These are phyloP conservation scores for Phymastichus coffea DNA, from an alignment of 1,140 invertebrate species.

Conservation along the genomic window DNA sequence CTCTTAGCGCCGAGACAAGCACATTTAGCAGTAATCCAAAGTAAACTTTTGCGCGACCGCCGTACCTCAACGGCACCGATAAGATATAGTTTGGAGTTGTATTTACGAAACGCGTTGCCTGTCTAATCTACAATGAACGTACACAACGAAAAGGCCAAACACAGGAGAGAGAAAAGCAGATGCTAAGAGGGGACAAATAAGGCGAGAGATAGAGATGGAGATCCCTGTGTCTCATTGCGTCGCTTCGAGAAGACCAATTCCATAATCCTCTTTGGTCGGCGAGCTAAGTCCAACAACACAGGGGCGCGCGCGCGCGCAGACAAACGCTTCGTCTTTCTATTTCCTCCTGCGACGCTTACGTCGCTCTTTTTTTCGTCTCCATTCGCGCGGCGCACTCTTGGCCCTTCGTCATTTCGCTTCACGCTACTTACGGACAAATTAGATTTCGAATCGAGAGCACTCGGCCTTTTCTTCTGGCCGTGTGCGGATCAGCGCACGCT, in stretches of 20 bases:
- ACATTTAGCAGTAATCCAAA: too few relatives aligned
- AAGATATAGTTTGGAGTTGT: too few relatives aligned
- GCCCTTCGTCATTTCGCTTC: constrained; percentile 31
- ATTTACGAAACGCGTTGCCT: too few relatives aligned
- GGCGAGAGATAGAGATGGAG: not conserved
- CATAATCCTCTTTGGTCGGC: constrained; percentile 57
- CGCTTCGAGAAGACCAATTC: constrained; percentile 31
- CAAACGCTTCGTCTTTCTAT: constrained; percentile 38
- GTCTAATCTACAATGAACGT: too few relatives aligned
- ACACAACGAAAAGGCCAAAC: too few relatives aligned
- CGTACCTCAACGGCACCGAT: too few relatives aligned
- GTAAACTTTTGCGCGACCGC: too few relatives aligned
- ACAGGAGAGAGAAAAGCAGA: constrained; percentile 35
- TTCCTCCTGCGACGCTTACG: constrained; percentile 29
- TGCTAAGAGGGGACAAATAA: constrained; percentile 18
- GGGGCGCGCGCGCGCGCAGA: not conserved
- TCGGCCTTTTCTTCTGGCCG: too few relatives aligned
- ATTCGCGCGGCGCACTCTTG: constrained; percentile 16
- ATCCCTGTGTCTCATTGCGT: not conserved
- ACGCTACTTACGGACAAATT: constrained; percentile 44
- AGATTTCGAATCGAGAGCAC: constrained; percentile 41
- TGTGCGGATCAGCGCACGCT: too few relatives aligned
- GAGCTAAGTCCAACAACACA: constrained; percentile 45
- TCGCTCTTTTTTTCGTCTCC: constrained; percentile 32
- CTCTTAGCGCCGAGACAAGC: too few relatives aligned